Evolutionary conservation across 2,888 invertebrate genomes (phyloP).

Genomic region (Toxonevra muliebris): DNA sequence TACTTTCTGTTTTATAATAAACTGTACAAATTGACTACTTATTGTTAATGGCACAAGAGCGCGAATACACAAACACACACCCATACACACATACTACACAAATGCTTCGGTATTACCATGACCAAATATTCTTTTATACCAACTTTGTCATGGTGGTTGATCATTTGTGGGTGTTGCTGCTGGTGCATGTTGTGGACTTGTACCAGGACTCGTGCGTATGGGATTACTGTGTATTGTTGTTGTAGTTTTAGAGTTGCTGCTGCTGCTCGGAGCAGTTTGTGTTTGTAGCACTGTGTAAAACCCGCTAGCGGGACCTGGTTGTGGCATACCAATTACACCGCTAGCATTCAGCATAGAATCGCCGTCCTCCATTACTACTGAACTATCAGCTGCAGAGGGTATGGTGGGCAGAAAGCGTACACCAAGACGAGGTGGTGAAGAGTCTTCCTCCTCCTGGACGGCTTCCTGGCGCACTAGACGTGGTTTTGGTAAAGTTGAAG

Average conservation of each 20-base stretch:
- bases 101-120: constrained; percentile 46
- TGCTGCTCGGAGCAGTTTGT: constrained; percentile 14
- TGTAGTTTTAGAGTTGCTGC: constrained; percentile 32
- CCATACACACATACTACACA: constrained; percentile 41
- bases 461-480: constrained; percentile 83
- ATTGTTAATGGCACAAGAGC: constrained; percentile 30
- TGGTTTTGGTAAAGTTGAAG: constrained; percentile 69
- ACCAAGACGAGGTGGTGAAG: constrained; percentile 65
- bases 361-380: constrained; percentile 73
- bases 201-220: constrained; percentile 27
- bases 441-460: constrained; percentile 77
- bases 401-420: constrained; percentile 76
- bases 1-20: constrained; percentile 39
- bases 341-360: constrained; percentile 61
- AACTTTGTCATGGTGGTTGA: constrained; percentile 55
- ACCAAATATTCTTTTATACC: constrained; percentile 21
- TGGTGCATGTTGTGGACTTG: constrained; percentile 40
- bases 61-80: not conserved
- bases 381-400: constrained; percentile 78
- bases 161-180: constrained; percentile 49
- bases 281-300: constrained; percentile 43
- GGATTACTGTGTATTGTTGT: constrained; percentile 43
- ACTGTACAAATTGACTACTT: constrained; percentile 16
- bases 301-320: constrained; percentile 46
- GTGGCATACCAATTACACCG: constrained; percentile 45